These are phyloP conservation scores for Microcebus jonahi DNA, from an alignment of 2,113 vertebrate species.

Conservation along the genomic window DNA sequence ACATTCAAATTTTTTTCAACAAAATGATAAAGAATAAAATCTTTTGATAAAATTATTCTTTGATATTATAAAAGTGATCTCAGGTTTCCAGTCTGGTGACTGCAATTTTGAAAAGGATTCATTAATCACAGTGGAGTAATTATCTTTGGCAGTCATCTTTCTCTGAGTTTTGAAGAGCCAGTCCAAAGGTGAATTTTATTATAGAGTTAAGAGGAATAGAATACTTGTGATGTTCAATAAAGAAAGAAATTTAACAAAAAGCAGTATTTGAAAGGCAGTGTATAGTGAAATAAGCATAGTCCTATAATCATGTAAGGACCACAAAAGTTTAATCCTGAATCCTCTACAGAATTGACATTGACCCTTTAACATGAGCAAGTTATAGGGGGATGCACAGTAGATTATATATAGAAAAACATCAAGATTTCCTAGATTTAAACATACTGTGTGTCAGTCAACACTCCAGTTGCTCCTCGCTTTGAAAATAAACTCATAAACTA, in stretches of 20 bases:
- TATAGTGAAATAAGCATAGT: neutral
- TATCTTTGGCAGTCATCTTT: conserved; percentile 56
- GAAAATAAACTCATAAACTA: conserved; percentile 4
- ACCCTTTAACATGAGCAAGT: neutral
- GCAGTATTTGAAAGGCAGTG: neutral
- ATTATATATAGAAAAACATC: neutral
- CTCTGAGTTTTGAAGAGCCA: neutral
- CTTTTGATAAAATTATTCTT: conserved; percentile 63
- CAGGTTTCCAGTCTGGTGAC: conserved; percentile 23
- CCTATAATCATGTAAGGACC: neutral
- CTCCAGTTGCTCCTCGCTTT: neutral
- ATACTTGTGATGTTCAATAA: neutral
- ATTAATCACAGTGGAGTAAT: conserved; percentile 60
- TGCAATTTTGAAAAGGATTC: conserved; percentile 45
- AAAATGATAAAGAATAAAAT: conserved; percentile 48
- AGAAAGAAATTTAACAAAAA: conserved; percentile 11
- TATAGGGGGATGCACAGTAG: neutral
- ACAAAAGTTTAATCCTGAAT: neutral
- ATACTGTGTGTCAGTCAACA: neutral
- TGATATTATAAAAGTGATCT: conserved; percentile 63
- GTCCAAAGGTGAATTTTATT: conserved; percentile 1
- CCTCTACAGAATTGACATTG: neutral
- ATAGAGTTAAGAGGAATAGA: conserved; percentile 29
- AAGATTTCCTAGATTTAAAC: neutral
- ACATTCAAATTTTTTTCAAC: conserved; percentile 14